phyloP scores from a whole-genome alignment of 2,888 invertebrate species.

The Agrotis exclamationis region DNA sequence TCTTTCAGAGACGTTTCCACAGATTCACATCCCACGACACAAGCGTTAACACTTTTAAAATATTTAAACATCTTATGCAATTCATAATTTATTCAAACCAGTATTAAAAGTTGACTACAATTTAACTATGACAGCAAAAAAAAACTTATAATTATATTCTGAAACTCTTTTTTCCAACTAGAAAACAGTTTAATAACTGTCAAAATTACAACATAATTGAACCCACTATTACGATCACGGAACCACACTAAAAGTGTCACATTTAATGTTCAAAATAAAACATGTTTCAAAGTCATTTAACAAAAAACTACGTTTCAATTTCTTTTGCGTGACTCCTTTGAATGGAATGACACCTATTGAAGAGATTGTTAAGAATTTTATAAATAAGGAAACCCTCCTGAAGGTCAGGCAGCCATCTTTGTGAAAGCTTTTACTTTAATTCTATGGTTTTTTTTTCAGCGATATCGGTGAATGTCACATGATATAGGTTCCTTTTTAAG shows the following conservation, averaged over 20 bases:
- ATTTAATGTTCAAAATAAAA: conserved; percentile 31
- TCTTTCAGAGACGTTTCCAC: no score
- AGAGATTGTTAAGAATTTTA: conserved; percentile 53
- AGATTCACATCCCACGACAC: no score
- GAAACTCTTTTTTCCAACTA: not conserved
- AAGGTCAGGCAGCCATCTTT: conserved; percentile 52
- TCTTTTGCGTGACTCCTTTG: conserved; percentile 60
- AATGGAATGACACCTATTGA: conserved; percentile 65
- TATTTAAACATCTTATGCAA: no score
- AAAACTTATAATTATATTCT: not conserved
- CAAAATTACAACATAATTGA: conserved; percentile 2
- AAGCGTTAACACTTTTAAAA: no score
- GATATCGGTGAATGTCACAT: conserved; percentile 38
- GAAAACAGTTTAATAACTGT: conserved; percentile 21
- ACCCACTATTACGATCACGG: conserved; percentile 14
- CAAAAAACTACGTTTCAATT: conserved; percentile 55
- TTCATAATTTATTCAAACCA: no score
- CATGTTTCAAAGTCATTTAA: conserved; percentile 54
- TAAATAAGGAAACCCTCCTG: conserved; percentile 56
- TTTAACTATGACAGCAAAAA: not conserved
- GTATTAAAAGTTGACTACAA: not conserved
- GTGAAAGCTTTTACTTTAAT: conserved; percentile 29
- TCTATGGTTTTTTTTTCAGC: conserved; percentile 32
- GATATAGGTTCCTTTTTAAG: no score
- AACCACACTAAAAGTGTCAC: conserved; percentile 47